Conservation (phyloP, 2,888 invertebrate species). For the Philaethria dido region DNA sequence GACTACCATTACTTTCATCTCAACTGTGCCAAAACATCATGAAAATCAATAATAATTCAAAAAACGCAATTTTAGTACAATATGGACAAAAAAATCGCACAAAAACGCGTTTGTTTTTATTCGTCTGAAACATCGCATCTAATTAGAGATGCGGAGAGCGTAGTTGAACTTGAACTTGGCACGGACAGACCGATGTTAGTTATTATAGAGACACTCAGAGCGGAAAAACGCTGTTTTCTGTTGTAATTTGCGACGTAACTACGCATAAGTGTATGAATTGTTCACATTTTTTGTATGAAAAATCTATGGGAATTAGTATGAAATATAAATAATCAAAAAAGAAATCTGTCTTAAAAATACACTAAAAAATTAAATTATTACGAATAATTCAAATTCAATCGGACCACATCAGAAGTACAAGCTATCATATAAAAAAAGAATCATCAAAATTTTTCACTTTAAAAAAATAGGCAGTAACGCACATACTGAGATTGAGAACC, state of each 20-base stretch:
- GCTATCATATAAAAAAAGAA: too few relatives aligned
- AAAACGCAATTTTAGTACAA: too few relatives aligned
- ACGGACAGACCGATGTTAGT: slow-evolving; percentile 8
- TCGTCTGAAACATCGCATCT: not conserved
- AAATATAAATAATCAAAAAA: not conserved
- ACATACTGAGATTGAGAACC: too few relatives aligned
- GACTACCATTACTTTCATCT: too few relatives aligned
- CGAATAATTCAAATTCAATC: too few relatives aligned
- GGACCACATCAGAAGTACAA: too few relatives aligned
- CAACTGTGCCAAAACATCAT: too few relatives aligned
- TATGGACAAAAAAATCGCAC: not conserved
- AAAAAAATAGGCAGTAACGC: too few relatives aligned
- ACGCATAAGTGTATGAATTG: not conserved
- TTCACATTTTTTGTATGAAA: not conserved
- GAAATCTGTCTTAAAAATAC: too few relatives aligned
- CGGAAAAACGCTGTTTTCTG: slow-evolving; percentile 5
- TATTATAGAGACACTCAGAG: slow-evolving; percentile 8
- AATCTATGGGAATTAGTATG: not conserved
- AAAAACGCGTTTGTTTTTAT: not conserved
- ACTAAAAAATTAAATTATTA: too few relatives aligned
- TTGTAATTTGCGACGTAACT: not conserved
- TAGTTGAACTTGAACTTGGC: slow-evolving; percentile 26
- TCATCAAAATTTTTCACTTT: too few relatives aligned
- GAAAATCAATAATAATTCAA: too few relatives aligned
- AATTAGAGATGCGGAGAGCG: slow-evolving; percentile 4